phyloP scores from a whole-genome alignment of 1,140 invertebrate genomes.

The Ectropis grisescens region DNA sequence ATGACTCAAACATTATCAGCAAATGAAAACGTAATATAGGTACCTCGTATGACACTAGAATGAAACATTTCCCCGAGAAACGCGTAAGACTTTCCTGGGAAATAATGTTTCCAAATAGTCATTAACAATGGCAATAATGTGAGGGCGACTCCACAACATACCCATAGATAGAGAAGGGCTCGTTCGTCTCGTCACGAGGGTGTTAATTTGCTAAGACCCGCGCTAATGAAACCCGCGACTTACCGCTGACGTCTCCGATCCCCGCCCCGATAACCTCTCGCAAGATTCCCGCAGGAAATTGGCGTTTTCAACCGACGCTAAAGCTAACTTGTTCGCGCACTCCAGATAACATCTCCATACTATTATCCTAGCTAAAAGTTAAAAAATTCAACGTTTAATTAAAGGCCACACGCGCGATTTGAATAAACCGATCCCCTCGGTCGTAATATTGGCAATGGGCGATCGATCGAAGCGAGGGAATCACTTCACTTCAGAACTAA shows the following conservation, averaged over 20 bases:
- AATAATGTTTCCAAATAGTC: constrained; percentile 9
- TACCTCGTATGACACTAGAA: too few species aligned
- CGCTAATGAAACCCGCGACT: constrained; percentile 60
- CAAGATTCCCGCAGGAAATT: constrained; percentile 59
- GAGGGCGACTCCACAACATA: constrained; percentile 6
- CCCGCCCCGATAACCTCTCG: constrained; percentile 37
- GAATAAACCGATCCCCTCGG: constrained; percentile 13
- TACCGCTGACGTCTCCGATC: constrained; percentile 47
- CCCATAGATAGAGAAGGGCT: constrained; percentile 11
- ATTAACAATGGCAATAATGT: constrained; percentile 29
- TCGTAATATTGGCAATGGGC: constrained; percentile 38
- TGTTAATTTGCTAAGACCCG: constrained; percentile 64
- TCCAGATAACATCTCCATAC: constrained; percentile 22
- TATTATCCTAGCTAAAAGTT: constrained; percentile 9
- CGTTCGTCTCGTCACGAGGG: constrained; percentile 36
- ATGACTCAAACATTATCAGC: too few species aligned
- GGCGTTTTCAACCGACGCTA: constrained; percentile 34
- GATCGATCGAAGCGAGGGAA: constrained; percentile 52
- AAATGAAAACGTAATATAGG: too few species aligned
- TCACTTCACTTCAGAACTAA: constrained; percentile 63
- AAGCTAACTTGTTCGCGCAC: constrained; percentile 24
- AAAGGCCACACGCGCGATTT: constrained; percentile 1
- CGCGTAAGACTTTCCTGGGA: too few species aligned
- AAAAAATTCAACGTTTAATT: constrained; percentile 12
- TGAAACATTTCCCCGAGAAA: too few species aligned